A percentile compares a stretch with the other conserved stretches of the same genome.
These are phyloP conservation scores for Aleiodes testaceus DNA, from an alignment of 2,888 invertebrate species.

Conservation along the genomic window DNA sequence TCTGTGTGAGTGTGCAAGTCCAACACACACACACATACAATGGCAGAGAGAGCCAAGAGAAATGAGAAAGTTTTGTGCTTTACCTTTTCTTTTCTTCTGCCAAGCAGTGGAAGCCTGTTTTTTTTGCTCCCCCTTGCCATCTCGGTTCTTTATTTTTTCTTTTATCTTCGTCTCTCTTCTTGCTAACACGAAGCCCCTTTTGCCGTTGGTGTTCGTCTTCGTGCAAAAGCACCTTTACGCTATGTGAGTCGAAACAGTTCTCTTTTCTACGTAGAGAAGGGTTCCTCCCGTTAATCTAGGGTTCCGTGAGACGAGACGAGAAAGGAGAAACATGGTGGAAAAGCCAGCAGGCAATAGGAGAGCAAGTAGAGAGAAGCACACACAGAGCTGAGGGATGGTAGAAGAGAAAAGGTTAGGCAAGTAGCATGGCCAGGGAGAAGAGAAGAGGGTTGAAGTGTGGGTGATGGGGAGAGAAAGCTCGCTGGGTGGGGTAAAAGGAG, in stretches of 20 bases:
- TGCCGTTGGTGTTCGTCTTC: slow-evolving; percentile 8
- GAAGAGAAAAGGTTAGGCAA: slow-evolving; percentile 51
- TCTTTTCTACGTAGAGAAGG: slow-evolving; percentile 65
- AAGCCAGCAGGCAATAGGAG: slow-evolving; percentile 48
- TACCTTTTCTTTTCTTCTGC: slow-evolving; percentile 1
- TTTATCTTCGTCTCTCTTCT: slow-evolving; percentile 51
- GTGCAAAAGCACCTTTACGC: slow-evolving; percentile 63
- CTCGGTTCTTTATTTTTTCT: slow-evolving; percentile 39
- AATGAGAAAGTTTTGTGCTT: slow-evolving; percentile 5
- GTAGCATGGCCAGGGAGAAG: slow-evolving; percentile 52
- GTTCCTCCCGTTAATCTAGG: slow-evolving; percentile 68
- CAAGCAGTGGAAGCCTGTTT: slow-evolving; percentile 7
- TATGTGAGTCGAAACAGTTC: slow-evolving; percentile 66
- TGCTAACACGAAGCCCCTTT: background rate
- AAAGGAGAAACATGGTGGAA: slow-evolving; percentile 51
- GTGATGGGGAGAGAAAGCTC: slow-evolving; percentile 49
- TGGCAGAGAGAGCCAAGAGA: background rate
- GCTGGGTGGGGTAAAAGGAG: slow-evolving; percentile 51
- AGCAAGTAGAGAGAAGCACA: slow-evolving; percentile 55
- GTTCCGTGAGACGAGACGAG: slow-evolving; percentile 58
- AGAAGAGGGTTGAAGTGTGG: slow-evolving; percentile 54
- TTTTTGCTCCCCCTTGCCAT: slow-evolving; percentile 27
- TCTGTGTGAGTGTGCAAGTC: background rate
- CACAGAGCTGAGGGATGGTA: slow-evolving; percentile 39
- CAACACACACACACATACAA: too few relatives aligned